Evolutionary conservation across 2,888 invertebrate genomes (phyloP).

Genomic region (Athetis lepigone): DNA sequence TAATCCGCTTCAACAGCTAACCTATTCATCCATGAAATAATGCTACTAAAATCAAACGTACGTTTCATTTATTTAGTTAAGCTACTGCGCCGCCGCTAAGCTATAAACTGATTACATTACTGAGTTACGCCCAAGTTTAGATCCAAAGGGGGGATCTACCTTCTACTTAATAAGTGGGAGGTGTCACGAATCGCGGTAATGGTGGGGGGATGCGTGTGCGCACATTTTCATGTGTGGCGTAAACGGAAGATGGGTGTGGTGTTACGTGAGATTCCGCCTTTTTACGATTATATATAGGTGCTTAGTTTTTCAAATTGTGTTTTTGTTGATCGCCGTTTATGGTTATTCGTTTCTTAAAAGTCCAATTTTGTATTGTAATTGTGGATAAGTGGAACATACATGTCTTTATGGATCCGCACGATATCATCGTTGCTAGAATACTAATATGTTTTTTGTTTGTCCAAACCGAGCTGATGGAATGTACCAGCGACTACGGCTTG

Average conservation of each 20-base stretch:
- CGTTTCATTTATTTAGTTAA: constrained; percentile 4
- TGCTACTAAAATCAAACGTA: constrained; percentile 6
- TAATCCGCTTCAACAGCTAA: not conserved
- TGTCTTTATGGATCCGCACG: constrained; percentile 13
- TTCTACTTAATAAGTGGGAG: constrained; percentile 85
- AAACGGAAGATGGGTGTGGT: constrained; percentile 61
- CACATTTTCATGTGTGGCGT: constrained; percentile 68
- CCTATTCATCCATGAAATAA: constrained; percentile 32
- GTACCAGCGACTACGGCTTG: not conserved
- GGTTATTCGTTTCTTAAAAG: constrained; percentile 4
- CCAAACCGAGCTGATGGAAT: not conserved
- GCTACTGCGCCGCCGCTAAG: constrained; percentile 25
- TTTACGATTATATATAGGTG: constrained; percentile 16
- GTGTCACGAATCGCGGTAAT: constrained; percentile 78
- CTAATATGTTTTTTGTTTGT: not conserved
- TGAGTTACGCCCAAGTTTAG: constrained; percentile 55
- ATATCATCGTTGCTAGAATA: not conserved
- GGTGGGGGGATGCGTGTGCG: constrained; percentile 78
- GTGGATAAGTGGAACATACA: constrained; percentile 18
- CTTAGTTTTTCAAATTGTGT: constrained; percentile 21
- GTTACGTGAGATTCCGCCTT: constrained; percentile 21
- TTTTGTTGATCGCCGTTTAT: constrained; percentile 10
- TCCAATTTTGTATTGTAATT: constrained; percentile 13
- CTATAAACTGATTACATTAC: constrained; percentile 55
- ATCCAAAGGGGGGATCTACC: constrained; percentile 70